phyloP scores from a whole-genome alignment of 2,113 vertebrate species.

The Alexandromys fortis region DNA sequence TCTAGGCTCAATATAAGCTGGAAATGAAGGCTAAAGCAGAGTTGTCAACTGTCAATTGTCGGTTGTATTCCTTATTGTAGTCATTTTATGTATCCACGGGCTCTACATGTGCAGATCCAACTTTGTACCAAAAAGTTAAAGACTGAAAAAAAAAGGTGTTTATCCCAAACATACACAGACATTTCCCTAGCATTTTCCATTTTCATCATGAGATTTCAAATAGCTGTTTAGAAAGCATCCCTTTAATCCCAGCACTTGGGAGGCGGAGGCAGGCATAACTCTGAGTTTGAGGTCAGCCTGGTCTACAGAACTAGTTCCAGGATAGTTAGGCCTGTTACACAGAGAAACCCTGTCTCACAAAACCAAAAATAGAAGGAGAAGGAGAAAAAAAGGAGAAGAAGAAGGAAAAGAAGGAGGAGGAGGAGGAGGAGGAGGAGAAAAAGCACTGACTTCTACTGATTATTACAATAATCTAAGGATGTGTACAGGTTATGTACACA shows the following conservation, averaged over 20 bases:
- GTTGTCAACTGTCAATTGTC: too few relatives aligned
- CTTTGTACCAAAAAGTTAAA: neutral
- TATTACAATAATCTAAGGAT: too few relatives aligned
- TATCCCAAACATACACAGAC: neutral
- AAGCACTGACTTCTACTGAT: neutral
- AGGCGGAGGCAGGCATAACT: too few relatives aligned
- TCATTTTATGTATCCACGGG: neutral
- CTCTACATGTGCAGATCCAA: neutral
- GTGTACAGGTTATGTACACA: neutral
- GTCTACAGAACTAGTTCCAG: too few relatives aligned
- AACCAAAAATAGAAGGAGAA: too few relatives aligned
- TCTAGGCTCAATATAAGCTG: neutral
- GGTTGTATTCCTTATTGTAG: neutral
- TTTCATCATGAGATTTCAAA: neutral
- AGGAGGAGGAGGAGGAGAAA: accelerated
- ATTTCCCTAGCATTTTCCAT: neutral
- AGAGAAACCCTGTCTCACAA: too few relatives aligned
- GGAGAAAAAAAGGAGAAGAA: too few relatives aligned
- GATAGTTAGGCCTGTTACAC: too few relatives aligned
- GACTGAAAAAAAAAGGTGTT: neutral
- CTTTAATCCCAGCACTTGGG: too few relatives aligned
- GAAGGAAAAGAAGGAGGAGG: too few relatives aligned
- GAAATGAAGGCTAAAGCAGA: neutral
- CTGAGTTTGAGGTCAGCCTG: too few relatives aligned
- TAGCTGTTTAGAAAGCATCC: neutral